phyloP scores from a whole-genome alignment of 2,888 invertebrate genomes.

The Tachina lurida region DNA sequence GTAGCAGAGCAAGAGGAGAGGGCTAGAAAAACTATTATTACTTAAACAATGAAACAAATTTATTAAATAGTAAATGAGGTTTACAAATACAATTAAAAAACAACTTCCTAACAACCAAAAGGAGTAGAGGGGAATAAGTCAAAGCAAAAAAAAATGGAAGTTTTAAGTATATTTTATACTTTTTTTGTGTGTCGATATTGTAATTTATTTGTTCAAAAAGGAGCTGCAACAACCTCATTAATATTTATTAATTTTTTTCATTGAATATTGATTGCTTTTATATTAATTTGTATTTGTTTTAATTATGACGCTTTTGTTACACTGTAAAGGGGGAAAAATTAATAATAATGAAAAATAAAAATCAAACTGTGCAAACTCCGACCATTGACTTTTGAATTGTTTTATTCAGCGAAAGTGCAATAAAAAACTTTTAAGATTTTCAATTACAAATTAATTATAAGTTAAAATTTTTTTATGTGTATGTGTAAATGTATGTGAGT shows the following conservation, averaged over 20 bases:
- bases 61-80: constrained; percentile 14
- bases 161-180: constrained; percentile 14
- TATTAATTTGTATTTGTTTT: background rate
- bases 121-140: background rate
- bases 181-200: constrained; percentile 20
- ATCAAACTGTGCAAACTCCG: constrained; percentile 52
- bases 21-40: constrained; percentile 5
- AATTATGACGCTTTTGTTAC: constrained; percentile 5
- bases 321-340: constrained; percentile 10
- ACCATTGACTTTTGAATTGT: constrained; percentile 54
- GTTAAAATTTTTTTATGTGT: background rate
- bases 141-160: constrained; percentile 10
- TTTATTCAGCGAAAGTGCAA: constrained; percentile 61
- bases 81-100: background rate
- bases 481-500: background rate
- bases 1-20: background rate
- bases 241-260: constrained; percentile 12
- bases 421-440: constrained; percentile 14
- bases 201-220: constrained; percentile 41
- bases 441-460: constrained; percentile 30
- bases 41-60: constrained; percentile 18
- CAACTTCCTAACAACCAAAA: background rate
- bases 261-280: constrained; percentile 41
- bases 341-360: constrained; percentile 6
- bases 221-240: constrained; percentile 54